Evolutionary conservation across 2,888 invertebrate genomes (phyloP).

Genomic region (Stenoptilia bipunctidactyla): DNA sequence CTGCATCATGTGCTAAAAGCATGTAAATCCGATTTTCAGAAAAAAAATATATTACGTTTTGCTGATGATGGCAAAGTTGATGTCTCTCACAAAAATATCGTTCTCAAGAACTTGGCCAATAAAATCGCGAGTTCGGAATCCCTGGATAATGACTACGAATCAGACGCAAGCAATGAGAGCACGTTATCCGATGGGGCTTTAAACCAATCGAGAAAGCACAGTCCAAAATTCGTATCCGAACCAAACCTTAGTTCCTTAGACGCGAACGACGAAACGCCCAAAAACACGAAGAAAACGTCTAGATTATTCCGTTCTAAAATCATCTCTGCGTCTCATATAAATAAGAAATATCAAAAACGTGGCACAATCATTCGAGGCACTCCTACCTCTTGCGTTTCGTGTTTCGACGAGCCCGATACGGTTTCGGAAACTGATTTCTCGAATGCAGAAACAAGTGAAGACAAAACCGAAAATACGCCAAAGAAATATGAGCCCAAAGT

Average conservation of each 20-base stretch:
- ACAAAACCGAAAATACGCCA: conserved; percentile 28
- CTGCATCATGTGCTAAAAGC: conserved; percentile 24
- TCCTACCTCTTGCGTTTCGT: conserved; percentile 55
- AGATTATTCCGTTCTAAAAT: conserved; percentile 55
- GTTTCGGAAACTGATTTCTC: conserved; percentile 33
- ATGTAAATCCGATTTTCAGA: conserved; percentile 37
- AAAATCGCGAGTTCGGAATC: conserved; percentile 57
- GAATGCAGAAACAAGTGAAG: conserved; percentile 15
- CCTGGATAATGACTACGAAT: conserved; percentile 39
- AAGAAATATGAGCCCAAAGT: conserved; percentile 25
- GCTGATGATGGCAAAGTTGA: conserved; percentile 44
- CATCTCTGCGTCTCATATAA: conserved; percentile 35
- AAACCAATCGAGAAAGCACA: conserved; percentile 38
- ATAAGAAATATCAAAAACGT: conserved; percentile 56
- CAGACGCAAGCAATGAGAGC: conserved; percentile 55
- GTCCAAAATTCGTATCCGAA: conserved; percentile 63
- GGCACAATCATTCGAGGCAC: conserved; percentile 33
- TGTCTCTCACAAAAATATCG: conserved; percentile 55
- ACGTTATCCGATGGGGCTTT: conserved; percentile 56
- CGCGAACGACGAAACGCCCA: conserved; percentile 46
- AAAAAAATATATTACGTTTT: conserved; percentile 48
- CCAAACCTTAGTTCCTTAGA: conserved; percentile 56
- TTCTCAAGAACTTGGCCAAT: conserved; percentile 53
- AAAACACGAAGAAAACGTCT: conserved; percentile 46
- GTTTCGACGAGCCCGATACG: conserved; percentile 52